phyloP scores from a whole-genome alignment of 1,140 invertebrate genomes.

The Adelges cooleyi region DNA sequence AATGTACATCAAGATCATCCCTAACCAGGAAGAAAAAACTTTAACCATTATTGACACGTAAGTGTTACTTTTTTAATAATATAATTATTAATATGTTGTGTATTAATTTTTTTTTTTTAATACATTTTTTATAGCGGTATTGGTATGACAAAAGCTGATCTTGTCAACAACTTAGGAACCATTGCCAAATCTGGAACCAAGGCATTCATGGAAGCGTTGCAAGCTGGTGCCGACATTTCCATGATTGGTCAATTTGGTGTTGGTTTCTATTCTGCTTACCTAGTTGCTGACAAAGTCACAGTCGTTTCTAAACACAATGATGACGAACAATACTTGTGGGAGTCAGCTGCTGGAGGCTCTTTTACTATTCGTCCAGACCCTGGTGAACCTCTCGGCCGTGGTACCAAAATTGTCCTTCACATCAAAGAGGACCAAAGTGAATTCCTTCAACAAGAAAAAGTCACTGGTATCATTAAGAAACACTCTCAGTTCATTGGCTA shows the following conservation, averaged over 20 bases:
- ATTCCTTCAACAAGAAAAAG: conserved; percentile 76
- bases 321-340: conserved; percentile 70
- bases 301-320: conserved; percentile 93
- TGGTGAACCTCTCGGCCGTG: conserved; percentile 52
- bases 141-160: conserved; percentile 81
- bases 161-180: conserved; percentile 78
- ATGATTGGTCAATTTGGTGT: conserved; percentile 90
- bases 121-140: conserved; percentile 49
- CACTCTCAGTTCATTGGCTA: conserved; percentile 99
- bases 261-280: conserved; percentile 90
- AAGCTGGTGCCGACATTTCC: conserved; percentile 73
- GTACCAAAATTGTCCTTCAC: conserved; percentile 63
- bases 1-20: conserved; percentile 62
- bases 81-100: too few species aligned
- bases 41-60: conserved; percentile 64
- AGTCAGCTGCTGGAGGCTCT: conserved; percentile 67
- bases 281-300: conserved; percentile 86
- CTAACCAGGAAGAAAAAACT: conserved; percentile 64
- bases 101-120: not conserved
- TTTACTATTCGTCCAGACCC: conserved; percentile 55
- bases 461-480: conserved; percentile 97
- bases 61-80: conserved; percentile 34
- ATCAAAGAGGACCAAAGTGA: conserved; percentile 71
- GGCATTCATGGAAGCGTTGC: conserved; percentile 81
- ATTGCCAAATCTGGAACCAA: conserved; percentile 82